Evolutionary conservation across 2,888 invertebrate species (phyloP).

Genomic region (Epistrophe grossulariae): DNA sequence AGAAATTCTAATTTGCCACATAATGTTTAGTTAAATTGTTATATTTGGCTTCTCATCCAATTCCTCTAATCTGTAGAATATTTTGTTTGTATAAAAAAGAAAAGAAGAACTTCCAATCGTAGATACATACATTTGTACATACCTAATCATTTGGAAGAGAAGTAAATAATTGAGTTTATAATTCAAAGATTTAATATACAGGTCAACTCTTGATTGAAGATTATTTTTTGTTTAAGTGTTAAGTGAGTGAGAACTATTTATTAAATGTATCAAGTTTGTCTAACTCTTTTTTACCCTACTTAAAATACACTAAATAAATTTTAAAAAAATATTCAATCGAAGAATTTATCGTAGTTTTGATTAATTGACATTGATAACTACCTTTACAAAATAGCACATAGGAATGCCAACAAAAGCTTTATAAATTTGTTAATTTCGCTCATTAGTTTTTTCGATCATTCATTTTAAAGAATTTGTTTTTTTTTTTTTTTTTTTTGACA

Average conservation of each 20-base stretch:
- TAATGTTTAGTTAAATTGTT: too few species aligned
- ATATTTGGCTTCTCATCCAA: too few species aligned
- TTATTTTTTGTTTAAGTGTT: not conserved
- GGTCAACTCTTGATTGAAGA: not conserved
- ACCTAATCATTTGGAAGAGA: too few species aligned
- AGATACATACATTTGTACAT: too few species aligned
- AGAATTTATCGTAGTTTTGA: not conserved
- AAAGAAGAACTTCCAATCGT: too few species aligned
- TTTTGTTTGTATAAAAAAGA: too few species aligned
- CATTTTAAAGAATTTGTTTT: not conserved
- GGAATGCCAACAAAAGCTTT: not conserved
- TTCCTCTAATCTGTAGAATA: too few species aligned
- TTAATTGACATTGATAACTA: constrained; percentile 3
- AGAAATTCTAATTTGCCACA: too few species aligned
- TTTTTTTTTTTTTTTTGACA: not conserved
- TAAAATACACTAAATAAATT: not conserved
- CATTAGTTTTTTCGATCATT: constrained; percentile 1
- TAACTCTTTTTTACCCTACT: not conserved
- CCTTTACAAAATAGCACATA: not conserved
- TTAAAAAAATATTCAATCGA: not conserved
- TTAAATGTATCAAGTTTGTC: not conserved
- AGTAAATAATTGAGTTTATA: not conserved
- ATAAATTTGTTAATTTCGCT: not conserved
- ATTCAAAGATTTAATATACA: not conserved
- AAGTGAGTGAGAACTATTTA: not conserved